Evolutionary conservation across 2,113 vertebrate genomes (phyloP).

Genomic region (Megaceryle maxima): DNA sequence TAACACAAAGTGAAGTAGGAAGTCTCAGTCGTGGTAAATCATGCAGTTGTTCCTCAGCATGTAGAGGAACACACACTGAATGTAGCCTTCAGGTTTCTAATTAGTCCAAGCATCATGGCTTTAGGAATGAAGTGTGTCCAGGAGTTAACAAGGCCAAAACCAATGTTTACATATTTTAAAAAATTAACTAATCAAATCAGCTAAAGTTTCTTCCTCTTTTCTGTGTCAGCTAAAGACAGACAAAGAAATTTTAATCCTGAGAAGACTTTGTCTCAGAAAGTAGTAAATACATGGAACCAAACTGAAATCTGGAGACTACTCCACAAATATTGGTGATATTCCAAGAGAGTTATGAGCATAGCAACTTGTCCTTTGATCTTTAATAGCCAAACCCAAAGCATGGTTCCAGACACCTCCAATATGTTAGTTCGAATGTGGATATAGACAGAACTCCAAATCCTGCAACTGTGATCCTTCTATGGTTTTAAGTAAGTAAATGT

Average conservation of each 20-base stretch:
- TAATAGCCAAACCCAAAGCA: background rate
- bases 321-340: background rate
- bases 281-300: background rate
- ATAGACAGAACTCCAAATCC: background rate
- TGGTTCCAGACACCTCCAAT: background rate
- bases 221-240: background rate
- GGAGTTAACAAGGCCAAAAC: background rate
- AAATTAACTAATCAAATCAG: background rate
- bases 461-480: background rate
- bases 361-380: background rate
- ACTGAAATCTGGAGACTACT: background rate
- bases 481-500: background rate
- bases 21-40: background rate
- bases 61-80: background rate
- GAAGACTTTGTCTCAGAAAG: background rate
- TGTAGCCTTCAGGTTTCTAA: background rate
- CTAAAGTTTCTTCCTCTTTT: background rate
- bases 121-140: background rate
- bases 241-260: background rate
- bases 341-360: background rate
- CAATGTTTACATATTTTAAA: background rate
- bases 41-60: fast-evolving
- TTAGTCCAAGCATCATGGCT: background rate
- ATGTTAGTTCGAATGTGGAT: background rate
- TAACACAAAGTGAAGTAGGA: background rate